Conservation (phyloP, 2,797 vertebrate genomes). For the Spinus olivaceus region DNA sequence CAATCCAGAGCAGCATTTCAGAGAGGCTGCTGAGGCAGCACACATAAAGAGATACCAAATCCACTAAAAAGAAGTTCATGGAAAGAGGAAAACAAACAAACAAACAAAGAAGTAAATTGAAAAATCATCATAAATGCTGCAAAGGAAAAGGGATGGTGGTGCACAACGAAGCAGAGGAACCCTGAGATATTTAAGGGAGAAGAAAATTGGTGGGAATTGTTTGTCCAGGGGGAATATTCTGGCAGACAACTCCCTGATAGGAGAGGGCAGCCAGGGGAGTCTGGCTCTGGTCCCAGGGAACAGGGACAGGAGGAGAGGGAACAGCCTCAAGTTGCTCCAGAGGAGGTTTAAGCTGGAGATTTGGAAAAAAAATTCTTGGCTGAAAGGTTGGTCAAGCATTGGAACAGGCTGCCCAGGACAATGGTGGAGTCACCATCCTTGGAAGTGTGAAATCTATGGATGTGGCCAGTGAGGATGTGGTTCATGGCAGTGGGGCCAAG, state of each 20-base stretch:
- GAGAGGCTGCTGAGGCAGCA: not conserved
- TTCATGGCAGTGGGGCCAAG: not conserved
- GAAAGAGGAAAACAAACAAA: not conserved
- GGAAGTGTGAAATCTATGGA: not conserved
- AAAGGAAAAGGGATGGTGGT: not conserved
- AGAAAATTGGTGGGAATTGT: not conserved
- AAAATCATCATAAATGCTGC: not conserved
- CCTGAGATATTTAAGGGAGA: not conserved
- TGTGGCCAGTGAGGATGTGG: not conserved
- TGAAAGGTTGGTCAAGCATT: too few relatives aligned
- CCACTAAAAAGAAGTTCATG: not conserved
- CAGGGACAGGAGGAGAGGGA: not conserved
- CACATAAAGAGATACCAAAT: not conserved
- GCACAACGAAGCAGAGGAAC: not conserved
- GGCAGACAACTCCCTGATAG: not conserved
- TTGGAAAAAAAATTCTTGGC: not conserved
- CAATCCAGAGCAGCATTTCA: not conserved
- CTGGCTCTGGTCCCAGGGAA: not conserved
- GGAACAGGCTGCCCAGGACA: not conserved
- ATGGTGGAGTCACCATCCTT: not conserved
- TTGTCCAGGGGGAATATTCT: fast-evolving
- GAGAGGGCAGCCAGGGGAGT: fast-evolving
- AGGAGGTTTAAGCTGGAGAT: not conserved
- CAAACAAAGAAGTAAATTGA: not conserved
- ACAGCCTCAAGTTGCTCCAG: fast-evolving